Conservation (phyloP, 2,888 invertebrate species). For the Ectemnius lituratus region DNA sequence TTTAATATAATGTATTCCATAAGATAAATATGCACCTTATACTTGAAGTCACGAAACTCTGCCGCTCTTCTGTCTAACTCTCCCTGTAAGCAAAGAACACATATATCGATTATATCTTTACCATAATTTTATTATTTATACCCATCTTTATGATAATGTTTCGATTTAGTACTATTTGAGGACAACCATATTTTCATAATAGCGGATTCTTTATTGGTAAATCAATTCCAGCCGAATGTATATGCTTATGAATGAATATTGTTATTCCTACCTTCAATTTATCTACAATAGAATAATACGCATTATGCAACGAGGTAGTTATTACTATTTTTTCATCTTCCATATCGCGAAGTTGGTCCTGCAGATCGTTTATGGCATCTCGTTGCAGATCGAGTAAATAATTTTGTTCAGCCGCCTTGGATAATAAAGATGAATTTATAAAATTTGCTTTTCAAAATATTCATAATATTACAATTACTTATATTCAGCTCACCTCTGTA, state of each 20-base stretch:
- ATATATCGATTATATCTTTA: background rate
- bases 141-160: no score
- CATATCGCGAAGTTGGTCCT: conserved; percentile 62
- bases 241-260: no score
- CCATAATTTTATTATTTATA: no score
- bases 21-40: conserved; percentile 56
- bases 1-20: conserved; percentile 4
- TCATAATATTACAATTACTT: background rate
- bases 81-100: conserved; percentile 43
- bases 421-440: conserved; percentile 33
- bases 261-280: conserved; percentile 66
- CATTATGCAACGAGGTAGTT: conserved; percentile 61
- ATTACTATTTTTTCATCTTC: conserved; percentile 58
- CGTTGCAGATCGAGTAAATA: conserved; percentile 69
- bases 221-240: no score
- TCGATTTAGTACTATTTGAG: no score
- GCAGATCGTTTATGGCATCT: conserved; percentile 65
- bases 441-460: conserved; percentile 4
- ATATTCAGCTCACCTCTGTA: conserved; percentile 64
- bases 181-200: no score
- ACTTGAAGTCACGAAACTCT: conserved; percentile 54
- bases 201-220: no score
- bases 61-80: conserved; percentile 40
- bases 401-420: conserved; percentile 71
- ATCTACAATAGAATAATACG: conserved; percentile 68